These are phyloP conservation scores for Phoenicopterus ruber DNA, from an alignment of 2,113 vertebrate genomes.

Conservation along the genomic window DNA sequence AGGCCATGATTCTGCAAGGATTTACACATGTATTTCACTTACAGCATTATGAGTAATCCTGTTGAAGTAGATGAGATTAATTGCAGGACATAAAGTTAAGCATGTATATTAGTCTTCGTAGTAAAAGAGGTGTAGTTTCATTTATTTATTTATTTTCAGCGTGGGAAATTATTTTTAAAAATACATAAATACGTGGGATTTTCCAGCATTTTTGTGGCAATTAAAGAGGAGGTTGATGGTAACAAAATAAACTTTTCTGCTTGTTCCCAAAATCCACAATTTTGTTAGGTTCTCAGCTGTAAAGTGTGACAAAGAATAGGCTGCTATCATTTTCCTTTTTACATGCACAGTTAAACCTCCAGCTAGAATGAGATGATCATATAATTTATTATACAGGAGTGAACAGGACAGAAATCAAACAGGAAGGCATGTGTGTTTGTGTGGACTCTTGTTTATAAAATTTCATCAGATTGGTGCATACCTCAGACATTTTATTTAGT, in stretches of 20 bases:
- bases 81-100: conserved; percentile 28
- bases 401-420: conserved; percentile 41
- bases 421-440: not conserved
- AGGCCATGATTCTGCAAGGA: not conserved
- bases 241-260: not conserved
- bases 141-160: conserved; percentile 1
- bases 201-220: not conserved
- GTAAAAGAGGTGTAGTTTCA: not conserved
- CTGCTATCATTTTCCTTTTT: conserved; percentile 64
- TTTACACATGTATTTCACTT: not conserved
- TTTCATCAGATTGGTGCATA: conserved; percentile 69
- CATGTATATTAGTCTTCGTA: not conserved
- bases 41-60: not conserved
- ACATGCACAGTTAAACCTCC: conserved; percentile 55
- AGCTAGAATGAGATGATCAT: conserved; percentile 51
- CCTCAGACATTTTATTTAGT: conserved; percentile 68
- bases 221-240: not conserved
- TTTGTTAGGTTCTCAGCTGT: conserved; percentile 5
- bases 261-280: not conserved
- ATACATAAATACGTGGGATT: not conserved
- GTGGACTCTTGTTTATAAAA: conserved; percentile 69
- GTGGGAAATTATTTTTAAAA: not conserved
- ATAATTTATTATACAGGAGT: conserved; percentile 68
- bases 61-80: conserved; percentile 40
- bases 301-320: conserved; percentile 39